phyloP scores from a whole-genome alignment of 2,888 invertebrate species.

The Cosmopolites sordidus region DNA sequence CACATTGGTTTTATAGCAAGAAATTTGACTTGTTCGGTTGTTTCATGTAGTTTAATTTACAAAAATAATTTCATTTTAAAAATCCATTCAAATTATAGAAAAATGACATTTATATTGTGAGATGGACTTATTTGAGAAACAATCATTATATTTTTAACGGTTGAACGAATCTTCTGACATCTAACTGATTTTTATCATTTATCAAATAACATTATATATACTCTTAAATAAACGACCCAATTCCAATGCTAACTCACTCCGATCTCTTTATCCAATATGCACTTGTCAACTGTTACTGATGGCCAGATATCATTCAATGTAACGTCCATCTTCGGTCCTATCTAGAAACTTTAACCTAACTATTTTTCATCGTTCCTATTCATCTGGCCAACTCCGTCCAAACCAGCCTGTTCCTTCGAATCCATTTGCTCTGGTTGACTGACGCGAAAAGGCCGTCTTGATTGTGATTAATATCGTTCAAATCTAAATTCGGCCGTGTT shows the following conservation, averaged over 20 bases:
- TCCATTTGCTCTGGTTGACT: constrained; percentile 12
- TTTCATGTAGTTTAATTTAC: no score
- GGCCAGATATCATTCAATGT: neutral
- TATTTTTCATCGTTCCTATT: constrained; percentile 12
- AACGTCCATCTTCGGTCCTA: constrained; percentile 5
- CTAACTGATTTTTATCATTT: no score
- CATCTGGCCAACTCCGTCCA: neutral
- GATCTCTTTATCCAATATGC: neutral
- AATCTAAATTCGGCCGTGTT: constrained; percentile 3
- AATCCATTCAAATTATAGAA: no score
- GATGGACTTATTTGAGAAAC: no score
- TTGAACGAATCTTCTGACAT: no score
- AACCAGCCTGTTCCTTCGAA: constrained; percentile 7
- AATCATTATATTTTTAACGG: no score
- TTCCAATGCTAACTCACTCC: no score
- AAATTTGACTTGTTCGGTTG: no score
- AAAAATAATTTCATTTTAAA: no score
- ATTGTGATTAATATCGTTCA: constrained; percentile 15
- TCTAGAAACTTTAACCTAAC: neutral
- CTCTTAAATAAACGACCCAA: neutral
- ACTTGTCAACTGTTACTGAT: neutral
- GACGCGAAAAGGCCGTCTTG: constrained; percentile 14
- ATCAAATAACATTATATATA: no score
- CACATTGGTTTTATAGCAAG: no score
- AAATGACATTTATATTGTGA: no score